Base-by-base conservation (phyloP, 2,888 invertebrate species). In the Halictus quadricinctus region DNA sequence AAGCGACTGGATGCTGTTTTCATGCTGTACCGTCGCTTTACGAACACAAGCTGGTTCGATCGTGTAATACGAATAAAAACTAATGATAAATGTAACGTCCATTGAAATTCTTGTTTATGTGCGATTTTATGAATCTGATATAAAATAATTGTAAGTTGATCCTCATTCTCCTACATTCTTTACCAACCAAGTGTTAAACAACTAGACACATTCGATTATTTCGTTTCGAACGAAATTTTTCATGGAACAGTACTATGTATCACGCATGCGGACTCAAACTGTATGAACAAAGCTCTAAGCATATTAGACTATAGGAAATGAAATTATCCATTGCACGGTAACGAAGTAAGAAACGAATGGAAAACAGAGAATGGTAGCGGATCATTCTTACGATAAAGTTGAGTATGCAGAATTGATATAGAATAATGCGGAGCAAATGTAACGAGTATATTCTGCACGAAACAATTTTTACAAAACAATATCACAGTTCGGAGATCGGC, bases 401-500 rank as follows among this genome's bases (percentile, higher is more conserved):
- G 18, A 72, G 21, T 50, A 43, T 15, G 12, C 21, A 73, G 21
- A 58, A 13, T 54, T 21, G 25, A 10, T 25, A 3, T 18, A 48
- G 25, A 58, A 10, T 60, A 25, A 58, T 77, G n/a, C 50, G 76
- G 64, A 66, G 74, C 66, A 85, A 48, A 69, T 72, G 60, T 25
- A 43, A 70, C 69, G 69, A 69, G 69, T 85, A 80, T 92, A 93
- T 92, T 90, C 90, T 91, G 92, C 90, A 90, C 87, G 88, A 90
- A 92, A 92, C 93, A 92, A 91, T 91, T 93, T 92, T 92, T 93
- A 94, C 93, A 93, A 93, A 93, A 94, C 90, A 94, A 93, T 94
- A 94, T 94, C 94, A 94, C 94, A 94, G 94, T 94, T 94, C 90
- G 91, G 94, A 94, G 94, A 94, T 94, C 94, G 93, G 92, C 92